These are phyloP conservation scores for Agonum fuliginosum DNA, from an alignment of 2,888 invertebrate genomes.

Conservation along the genomic window DNA sequence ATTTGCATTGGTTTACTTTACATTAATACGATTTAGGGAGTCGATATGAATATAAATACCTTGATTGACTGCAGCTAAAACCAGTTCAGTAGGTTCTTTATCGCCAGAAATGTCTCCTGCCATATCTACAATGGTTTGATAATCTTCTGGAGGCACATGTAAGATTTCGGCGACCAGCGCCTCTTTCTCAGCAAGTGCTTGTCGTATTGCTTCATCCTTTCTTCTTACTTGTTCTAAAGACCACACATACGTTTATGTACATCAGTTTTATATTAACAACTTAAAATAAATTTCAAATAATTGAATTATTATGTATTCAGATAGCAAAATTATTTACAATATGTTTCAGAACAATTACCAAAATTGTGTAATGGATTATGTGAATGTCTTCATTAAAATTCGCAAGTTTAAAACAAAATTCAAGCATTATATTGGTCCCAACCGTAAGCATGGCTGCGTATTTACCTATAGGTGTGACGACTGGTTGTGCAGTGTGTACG, in stretches of 20 bases:
- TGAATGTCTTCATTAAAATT: no score
- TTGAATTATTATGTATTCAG: neutral
- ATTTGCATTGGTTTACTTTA: conserved; percentile 3
- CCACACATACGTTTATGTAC: neutral
- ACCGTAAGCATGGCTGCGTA: neutral
- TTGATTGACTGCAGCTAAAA: conserved; percentile 82
- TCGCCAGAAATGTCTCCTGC: conserved; percentile 73
- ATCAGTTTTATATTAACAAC: conserved; percentile 1
- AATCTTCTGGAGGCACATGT: conserved; percentile 83
- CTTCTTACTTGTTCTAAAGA: conserved; percentile 82
- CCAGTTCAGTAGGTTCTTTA: conserved; percentile 80
- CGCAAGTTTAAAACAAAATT: no score
- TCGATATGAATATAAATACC: conserved; percentile 70
- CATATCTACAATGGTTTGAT: conserved; percentile 81
- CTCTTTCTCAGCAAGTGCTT: conserved; percentile 83
- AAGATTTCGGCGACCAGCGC: conserved; percentile 85
- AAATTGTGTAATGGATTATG: no score
- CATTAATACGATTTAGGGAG: neutral
- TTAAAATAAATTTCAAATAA: conserved; percentile 37
- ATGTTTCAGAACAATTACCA: no score
- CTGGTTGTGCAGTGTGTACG: conserved; percentile 84
- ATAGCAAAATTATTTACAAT: no score
- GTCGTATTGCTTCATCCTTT: conserved; percentile 82
- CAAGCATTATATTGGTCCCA: neutral
- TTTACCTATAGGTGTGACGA: conserved; percentile 84